Base-by-base conservation (phyloP, 2,888 invertebrate genomes). In the Phasia obesa region DNA sequence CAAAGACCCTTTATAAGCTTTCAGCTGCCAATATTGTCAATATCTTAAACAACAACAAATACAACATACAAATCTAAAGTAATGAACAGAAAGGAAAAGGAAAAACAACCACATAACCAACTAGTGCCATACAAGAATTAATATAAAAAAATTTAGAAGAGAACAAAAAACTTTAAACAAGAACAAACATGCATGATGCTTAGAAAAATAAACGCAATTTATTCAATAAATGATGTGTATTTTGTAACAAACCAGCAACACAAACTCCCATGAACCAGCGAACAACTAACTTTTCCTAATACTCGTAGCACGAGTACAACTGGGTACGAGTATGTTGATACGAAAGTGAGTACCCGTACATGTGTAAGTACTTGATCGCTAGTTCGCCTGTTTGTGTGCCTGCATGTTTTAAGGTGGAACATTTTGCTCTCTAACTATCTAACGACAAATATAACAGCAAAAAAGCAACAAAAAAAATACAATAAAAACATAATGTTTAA, bases 21-120 rank as follows among this genome's bases (percentile, higher is more conserved):
- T 69, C 79, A 83, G 78, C 79, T 83, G 83, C 83, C 83, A 79
- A 83, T 83, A 75, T 71, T 83, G 75, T 83, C 79, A 83, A 83
- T 83, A 83, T 42, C 47, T 57, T 55, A 31, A 49, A 59, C 7
- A 67, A 21, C 47, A 47, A n/a, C 49, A 57, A 31, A 57, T 51
- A 71, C 69, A 64, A 59, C 64, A 57, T 38, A 35, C n/a, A 31
- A 44, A 17, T 49, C 62, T 51, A 44, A 60, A 25, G 53, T 70
- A 44, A 70, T 75, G 70, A 79, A 75, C 67, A 79, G 83, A 75
- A 83, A 78, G 75, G 65, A 78, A 82, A 79, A 83, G 57, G 51
- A 59, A 53, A 31, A 67, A 44, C 4, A 17, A 19, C n/a, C 17
- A 49, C 35, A 70, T 47, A 6, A 25, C 0, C 15, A 21, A 38